These are phyloP conservation scores for Craniophora ligustri DNA, from an alignment of 2,888 invertebrate genomes.

Conservation along the genomic window DNA sequence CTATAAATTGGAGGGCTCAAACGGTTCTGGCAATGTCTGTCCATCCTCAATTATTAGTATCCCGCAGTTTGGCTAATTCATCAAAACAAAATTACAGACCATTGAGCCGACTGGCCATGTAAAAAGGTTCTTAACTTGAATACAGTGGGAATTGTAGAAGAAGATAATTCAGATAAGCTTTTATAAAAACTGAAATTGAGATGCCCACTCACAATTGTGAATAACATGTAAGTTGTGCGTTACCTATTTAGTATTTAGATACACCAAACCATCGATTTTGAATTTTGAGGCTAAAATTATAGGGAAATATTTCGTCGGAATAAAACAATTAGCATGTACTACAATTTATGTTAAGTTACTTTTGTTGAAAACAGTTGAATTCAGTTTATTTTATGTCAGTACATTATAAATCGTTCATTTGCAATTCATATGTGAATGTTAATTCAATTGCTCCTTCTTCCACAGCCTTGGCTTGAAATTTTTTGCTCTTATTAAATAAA, in stretches of 20 bases:
- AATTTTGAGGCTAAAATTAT: no score
- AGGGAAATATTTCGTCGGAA: conserved; percentile 43
- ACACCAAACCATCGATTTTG: no score
- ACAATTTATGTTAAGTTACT: conserved; percentile 29
- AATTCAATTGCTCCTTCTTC: conserved; percentile 39
- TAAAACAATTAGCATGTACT: conserved; percentile 43
- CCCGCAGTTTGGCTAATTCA: conserved; percentile 77
- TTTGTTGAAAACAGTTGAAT: conserved; percentile 14
- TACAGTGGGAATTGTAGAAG: conserved; percentile 38
- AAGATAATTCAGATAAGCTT: conserved; percentile 26
- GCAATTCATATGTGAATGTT: conserved; percentile 44
- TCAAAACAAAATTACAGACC: conserved; percentile 80
- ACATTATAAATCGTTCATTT: conserved; percentile 46
- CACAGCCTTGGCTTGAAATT: conserved; percentile 14
- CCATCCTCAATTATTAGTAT: conserved; percentile 72
- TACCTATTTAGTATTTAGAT: no score
- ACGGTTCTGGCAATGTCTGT: conserved; percentile 60
- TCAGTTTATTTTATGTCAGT: conserved; percentile 19
- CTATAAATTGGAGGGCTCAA: conserved; percentile 70
- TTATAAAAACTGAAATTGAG: conserved; percentile 14
- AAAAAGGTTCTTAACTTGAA: conserved; percentile 54
- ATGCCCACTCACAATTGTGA: conserved; percentile 1
- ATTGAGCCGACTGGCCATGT: conserved; percentile 61
- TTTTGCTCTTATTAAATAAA: conserved; percentile 1
- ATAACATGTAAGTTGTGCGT: neutral